Percentiles rank a stretch among this genome's conserved stretches.
These are phyloP conservation scores for Ericerus pela DNA, from an alignment of 1,140 invertebrate species.

Conservation along the genomic window DNA sequence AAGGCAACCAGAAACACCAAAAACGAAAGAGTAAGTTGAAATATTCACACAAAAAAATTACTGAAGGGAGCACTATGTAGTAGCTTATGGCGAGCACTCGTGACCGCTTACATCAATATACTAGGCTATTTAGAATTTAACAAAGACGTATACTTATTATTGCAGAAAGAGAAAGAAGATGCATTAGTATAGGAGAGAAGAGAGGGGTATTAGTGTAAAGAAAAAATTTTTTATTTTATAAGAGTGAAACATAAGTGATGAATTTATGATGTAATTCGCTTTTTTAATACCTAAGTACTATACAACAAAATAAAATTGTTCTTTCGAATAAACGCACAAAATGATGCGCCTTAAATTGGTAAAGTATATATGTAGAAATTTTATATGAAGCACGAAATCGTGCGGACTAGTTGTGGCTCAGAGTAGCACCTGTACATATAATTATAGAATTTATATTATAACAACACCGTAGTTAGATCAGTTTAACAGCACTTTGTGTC, in stretches of 20 bases:
- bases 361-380: no score
- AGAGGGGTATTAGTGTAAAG: not conserved
- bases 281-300: not conserved
- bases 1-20: constrained; percentile 23
- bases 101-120: constrained; percentile 12
- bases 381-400: no score
- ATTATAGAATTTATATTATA: no score
- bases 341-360: no score
- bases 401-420: no score
- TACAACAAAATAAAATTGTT: no score
- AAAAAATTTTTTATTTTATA: not conserved
- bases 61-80: not conserved
- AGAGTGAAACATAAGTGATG: not conserved
- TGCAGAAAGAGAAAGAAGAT: no score
- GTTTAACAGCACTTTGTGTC: no score
- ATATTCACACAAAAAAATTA: constrained; percentile 8
- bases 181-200: constrained; percentile 8
- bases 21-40: constrained; percentile 24
- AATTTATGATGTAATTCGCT: not conserved
- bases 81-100: constrained; percentile 3
- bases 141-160: constrained; percentile 10
- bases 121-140: constrained; percentile 14
- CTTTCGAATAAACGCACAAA: no score
- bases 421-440: no score
- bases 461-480: no score